Evolutionary conservation across 2,797 vertebrate genomes (phyloP).

Genomic region (Molossus alvarezi): DNA sequence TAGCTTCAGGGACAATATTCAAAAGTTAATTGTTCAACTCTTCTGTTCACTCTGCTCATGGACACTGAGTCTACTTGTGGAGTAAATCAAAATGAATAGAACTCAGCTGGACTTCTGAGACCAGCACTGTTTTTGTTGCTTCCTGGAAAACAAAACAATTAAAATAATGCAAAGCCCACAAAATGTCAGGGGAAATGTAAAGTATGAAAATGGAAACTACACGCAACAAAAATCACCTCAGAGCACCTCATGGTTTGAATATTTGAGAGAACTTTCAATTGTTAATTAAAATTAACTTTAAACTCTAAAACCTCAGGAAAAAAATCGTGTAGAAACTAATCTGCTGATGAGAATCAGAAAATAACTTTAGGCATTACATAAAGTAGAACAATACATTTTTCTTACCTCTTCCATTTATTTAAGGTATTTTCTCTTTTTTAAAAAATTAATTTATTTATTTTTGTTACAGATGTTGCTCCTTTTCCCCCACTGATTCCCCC

Average conservation of each 20-base stretch:
- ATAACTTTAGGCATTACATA: conserved; percentile 68
- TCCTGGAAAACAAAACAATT: not conserved
- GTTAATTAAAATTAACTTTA: conserved; percentile 31
- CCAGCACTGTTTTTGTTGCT: conserved; percentile 18
- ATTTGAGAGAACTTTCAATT: conserved; percentile 63
- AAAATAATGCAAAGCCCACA: not conserved
- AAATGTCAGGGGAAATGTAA: conserved; percentile 50
- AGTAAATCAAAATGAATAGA: conserved; percentile 64
- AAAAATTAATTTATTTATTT: no score
- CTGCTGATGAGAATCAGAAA: conserved; percentile 69
- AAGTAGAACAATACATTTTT: conserved; percentile 58
- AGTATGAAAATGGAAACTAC: conserved; percentile 56
- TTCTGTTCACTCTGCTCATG: not conserved
- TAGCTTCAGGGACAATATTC: conserved; percentile 46
- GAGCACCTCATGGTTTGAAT: conserved; percentile 8
- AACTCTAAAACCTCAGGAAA: conserved; percentile 73
- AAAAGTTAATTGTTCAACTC: conserved; percentile 60
- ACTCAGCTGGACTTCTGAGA: conserved; percentile 42
- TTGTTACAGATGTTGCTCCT: no score
- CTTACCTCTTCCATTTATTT: conserved; percentile 48
- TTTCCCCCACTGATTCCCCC: no score
- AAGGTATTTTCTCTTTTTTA: conserved; percentile 77
- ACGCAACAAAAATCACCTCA: conserved; percentile 49
- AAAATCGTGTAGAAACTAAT: conserved; percentile 56
- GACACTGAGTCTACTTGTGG: not conserved